These are phyloP conservation scores for Turnix velox DNA, from an alignment of 2,113 vertebrate species.

Conservation along the genomic window DNA sequence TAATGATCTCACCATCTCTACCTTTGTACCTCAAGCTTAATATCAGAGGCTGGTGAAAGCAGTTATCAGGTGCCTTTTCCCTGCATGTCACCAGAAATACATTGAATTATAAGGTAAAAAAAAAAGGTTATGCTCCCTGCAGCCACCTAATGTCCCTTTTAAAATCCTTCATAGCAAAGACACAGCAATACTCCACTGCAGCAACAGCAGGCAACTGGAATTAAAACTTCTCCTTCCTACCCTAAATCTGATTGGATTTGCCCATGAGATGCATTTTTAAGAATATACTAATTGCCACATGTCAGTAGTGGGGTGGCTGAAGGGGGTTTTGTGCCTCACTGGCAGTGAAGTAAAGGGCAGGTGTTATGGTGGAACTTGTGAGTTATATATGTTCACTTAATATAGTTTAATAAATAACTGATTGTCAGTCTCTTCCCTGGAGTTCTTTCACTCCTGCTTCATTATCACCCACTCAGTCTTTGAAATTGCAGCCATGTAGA, in stretches of 20 bases:
- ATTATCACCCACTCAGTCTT: neutral
- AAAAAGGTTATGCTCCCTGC: rapidly evolving
- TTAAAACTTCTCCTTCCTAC: neutral
- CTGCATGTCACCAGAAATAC: neutral
- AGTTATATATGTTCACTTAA: neutral
- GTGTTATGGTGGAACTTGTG: neutral
- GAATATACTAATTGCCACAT: neutral
- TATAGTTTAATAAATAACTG: neutral
- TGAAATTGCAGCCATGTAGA: neutral
- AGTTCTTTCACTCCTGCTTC: neutral
- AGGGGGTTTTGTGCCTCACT: rapidly evolving
- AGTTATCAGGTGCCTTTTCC: neutral
- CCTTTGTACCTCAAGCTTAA: neutral
- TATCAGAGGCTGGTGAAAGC: neutral
- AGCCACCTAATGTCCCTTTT: neutral
- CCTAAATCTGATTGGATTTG: neutral
- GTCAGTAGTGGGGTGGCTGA: neutral
- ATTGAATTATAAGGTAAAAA: neutral
- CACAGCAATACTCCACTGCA: neutral
- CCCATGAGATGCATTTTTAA: neutral
- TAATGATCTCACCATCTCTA: neutral
- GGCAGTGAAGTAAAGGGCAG: neutral
- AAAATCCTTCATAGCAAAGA: neutral
- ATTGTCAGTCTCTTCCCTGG: neutral
- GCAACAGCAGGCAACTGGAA: neutral